Evolutionary conservation across 2,113 vertebrate species (phyloP).

Genomic region (Apodemus speciosus): DNA sequence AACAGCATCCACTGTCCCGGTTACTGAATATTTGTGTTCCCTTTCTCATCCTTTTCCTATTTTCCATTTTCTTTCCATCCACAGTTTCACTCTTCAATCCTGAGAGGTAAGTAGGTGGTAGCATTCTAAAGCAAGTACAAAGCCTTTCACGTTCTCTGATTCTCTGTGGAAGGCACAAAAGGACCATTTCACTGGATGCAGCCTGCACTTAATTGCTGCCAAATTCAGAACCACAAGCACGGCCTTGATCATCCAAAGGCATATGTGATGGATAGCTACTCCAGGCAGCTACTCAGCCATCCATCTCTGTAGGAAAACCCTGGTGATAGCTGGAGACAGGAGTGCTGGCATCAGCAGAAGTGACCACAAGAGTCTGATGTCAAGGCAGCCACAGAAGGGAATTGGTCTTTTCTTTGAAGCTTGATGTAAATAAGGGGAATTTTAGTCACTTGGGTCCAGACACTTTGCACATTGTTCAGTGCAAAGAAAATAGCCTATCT

Average conservation of each 20-base stretch:
- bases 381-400: slow-evolving; percentile 50
- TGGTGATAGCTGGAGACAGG: slow-evolving; percentile 73
- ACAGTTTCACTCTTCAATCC: slow-evolving; percentile 26
- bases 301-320: slow-evolving; percentile 80
- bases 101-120: slow-evolving; percentile 33
- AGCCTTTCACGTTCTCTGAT: slow-evolving; percentile 78
- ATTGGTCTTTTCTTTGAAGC: slow-evolving; percentile 54
- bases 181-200: slow-evolving; percentile 44
- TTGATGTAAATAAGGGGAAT: slow-evolving; percentile 67
- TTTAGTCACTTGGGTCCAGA: slow-evolving; percentile 57
- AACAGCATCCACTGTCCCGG: background rate
- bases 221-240: slow-evolving; percentile 75
- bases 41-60: background rate
- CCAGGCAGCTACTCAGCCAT: slow-evolving; percentile 70
- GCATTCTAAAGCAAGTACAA: slow-evolving; percentile 78
- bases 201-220: slow-evolving; percentile 77
- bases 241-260: slow-evolving; percentile 74
- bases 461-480: slow-evolving; percentile 48
- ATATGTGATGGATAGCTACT: slow-evolving; percentile 81
- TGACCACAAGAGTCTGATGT: slow-evolving; percentile 61
- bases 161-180: slow-evolving; percentile 75
- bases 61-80: slow-evolving; percentile 44
- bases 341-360: slow-evolving; percentile 80
- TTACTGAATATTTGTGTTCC: background rate
- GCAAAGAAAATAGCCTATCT: slow-evolving; percentile 40